phyloP scores from a whole-genome alignment of 2,113 vertebrate species.

The Epinephelus cyanopodus region DNA sequence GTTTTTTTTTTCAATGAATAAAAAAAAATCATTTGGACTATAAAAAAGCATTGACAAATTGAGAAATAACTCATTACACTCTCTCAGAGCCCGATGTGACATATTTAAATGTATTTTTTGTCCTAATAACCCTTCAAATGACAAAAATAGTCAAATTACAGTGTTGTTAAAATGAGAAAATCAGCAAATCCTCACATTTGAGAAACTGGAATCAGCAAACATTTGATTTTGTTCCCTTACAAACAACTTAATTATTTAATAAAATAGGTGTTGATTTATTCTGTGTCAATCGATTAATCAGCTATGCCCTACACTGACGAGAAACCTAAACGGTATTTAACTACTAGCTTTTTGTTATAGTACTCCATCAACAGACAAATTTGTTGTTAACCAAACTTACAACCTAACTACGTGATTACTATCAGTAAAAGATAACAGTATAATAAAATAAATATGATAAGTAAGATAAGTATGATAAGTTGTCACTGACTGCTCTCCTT shows the following conservation, averaged over 20 bases:
- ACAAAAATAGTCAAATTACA: background rate
- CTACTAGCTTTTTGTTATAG: background rate
- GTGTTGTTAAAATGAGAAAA: background rate
- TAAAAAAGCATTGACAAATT: too few species aligned
- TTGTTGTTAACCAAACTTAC: background rate
- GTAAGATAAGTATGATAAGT: background rate
- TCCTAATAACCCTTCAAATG: background rate
- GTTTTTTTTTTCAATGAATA: too few species aligned
- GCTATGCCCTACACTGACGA: background rate
- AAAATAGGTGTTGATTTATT: background rate
- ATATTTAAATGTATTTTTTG: background rate
- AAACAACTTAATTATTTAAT: background rate
- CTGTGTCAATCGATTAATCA: background rate
- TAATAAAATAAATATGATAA: conserved; percentile 1
- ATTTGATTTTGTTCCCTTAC: background rate
- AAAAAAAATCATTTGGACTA: background rate
- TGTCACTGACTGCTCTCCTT: background rate
- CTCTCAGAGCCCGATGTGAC: background rate
- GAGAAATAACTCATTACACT: background rate
- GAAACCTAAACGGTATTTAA: background rate
- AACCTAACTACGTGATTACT: background rate
- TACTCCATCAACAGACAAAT: background rate
- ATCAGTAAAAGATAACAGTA: background rate
- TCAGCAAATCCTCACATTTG: background rate
- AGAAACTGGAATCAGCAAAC: background rate